Percentiles rank a stretch among this genome's conserved stretches.
Conservation (phyloP, 2,113 vertebrate genomes). For the Gymnocephalus cernua region DNA sequence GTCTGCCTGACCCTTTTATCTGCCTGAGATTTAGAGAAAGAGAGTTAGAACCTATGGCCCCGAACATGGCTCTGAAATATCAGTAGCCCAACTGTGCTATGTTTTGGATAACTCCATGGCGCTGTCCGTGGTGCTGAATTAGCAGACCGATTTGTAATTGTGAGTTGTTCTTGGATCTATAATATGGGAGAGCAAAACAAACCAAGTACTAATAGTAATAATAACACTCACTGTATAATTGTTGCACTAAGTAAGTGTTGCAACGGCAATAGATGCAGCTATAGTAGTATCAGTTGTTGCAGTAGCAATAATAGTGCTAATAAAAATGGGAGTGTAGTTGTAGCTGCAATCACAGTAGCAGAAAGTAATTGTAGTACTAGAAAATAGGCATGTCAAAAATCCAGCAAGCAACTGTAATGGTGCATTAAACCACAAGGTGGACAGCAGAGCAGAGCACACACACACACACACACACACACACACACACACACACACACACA, state of each 20-base stretch:
- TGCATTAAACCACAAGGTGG: conserved; percentile 16
- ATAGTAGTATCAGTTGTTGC: not conserved
- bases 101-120: too few relatives aligned
- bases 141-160: too few relatives aligned
- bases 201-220: not conserved
- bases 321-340: not conserved
- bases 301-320: not conserved
- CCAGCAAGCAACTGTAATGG: conserved; percentile 1
- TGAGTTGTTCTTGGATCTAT: too few relatives aligned
- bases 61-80: too few relatives aligned
- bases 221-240: too few relatives aligned
- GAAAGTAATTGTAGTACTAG: not conserved
- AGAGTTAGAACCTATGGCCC: too few relatives aligned
- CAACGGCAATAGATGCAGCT: not conserved
- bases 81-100: too few relatives aligned
- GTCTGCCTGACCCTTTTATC: too few relatives aligned
- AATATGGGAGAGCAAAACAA: too few relatives aligned
- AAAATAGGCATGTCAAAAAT: not conserved
- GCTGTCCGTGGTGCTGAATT: too few relatives aligned
- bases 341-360: not conserved
- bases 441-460: not conserved
- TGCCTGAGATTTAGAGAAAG: too few relatives aligned
- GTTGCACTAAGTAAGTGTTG: not conserved
- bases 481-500: conserved; percentile 1
- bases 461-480: not conserved